Base-by-base conservation (phyloP, 2,113 vertebrate species). In the Lota lota region DNA sequence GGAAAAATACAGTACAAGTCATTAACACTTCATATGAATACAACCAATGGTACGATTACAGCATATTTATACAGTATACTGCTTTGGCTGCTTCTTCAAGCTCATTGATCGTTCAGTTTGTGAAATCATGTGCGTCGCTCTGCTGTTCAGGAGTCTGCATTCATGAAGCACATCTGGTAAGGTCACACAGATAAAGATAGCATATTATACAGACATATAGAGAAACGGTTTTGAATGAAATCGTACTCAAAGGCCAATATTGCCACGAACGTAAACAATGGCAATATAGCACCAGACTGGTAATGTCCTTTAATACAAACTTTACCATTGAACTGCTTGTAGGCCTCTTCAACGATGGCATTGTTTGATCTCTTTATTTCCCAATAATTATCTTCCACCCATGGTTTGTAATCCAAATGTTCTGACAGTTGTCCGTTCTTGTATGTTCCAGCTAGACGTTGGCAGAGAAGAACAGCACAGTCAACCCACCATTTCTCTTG, bases 121-220 rank as follows among this genome's bases (percentile, higher is more conserved):
- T 3, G 90, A 88, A 73, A 94, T 93, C 0, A 91, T 75, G 69
- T 92, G 89, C 51, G 91, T 85, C 67, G 93, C 93, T 86, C 91
- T 91, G 83, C 90, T 92, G 80, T 93, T 93, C 59, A 94, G 88
- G 61, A 92, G 90, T 79, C 89, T 85, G 90, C 93, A 94, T 86
- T 93, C 93, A 77, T 93, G 92, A 70, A 94, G 87, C 71, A 94
- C 86, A 84, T 92, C 93, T 94, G 87, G 47, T 12, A 12, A 47
- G 40, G 40, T 47, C 40, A 47, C 40, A 47, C 40, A 14, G 40
- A 47, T 11, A 47, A 47, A 47, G 36, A 40, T 14, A 47, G 2
- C 40, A 10, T 12, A 47, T 12, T 47, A 47, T 47, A 47, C 1
- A 11, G 15, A 22, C 21, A 64, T 61, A n/a, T 74, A 21, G 56